phyloP scores from a whole-genome alignment of 2,113 vertebrate species.

The Gobius niger region DNA sequence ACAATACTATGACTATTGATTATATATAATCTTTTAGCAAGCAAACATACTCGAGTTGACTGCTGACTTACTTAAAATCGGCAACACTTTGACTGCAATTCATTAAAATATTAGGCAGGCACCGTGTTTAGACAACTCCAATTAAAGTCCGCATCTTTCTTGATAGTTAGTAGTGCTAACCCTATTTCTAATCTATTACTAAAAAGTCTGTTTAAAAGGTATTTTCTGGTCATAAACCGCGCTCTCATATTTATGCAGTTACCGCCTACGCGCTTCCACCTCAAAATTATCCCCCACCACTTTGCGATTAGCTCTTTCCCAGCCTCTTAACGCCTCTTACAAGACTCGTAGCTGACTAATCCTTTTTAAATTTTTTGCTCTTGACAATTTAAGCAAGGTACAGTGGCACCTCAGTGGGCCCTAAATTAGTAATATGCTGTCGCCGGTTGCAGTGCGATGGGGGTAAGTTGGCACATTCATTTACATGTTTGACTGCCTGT shows the following conservation, averaged over 20 bases:
- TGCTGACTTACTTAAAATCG: too few species aligned
- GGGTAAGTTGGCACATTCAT: constrained; percentile 44
- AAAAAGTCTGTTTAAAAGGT: neutral
- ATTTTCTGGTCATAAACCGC: neutral
- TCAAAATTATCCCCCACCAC: neutral
- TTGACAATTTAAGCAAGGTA: constrained; percentile 7
- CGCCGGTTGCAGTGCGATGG: constrained; percentile 25
- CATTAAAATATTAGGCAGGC: too few species aligned
- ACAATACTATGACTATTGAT: too few species aligned
- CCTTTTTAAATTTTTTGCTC: constrained; percentile 1
- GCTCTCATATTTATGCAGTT: neutral
- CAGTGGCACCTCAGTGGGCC: neutral
- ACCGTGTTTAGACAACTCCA: too few species aligned
- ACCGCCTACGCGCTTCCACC: neutral
- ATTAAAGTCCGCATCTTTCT: too few species aligned
- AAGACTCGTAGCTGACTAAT: constrained; percentile 1
- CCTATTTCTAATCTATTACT: neutral
- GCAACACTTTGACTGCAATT: too few species aligned
- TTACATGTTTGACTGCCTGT: constrained; percentile 66
- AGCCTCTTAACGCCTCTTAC: constrained; percentile 6
- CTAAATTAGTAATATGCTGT: constrained; percentile 21
- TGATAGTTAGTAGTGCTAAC: too few species aligned
- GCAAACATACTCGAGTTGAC: too few species aligned
- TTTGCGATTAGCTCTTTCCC: neutral
- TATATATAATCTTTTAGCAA: too few species aligned